Conservation (phyloP, 2,113 vertebrate species). For the Lagopus muta region DNA sequence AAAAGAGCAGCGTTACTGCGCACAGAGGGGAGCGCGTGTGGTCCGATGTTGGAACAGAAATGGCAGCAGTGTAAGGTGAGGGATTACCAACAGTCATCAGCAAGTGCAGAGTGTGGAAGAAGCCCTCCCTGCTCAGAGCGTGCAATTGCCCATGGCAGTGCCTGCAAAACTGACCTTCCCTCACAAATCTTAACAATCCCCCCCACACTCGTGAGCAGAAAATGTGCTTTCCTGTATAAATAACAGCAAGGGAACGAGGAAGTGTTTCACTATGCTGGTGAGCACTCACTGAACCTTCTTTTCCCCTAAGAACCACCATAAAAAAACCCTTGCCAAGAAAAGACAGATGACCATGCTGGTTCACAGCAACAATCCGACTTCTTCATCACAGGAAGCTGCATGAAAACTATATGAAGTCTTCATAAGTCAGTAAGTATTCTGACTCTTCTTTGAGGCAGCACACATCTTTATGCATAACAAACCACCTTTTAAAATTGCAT, state of each 20-base stretch:
- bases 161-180: not conserved
- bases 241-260: not conserved
- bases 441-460: not conserved
- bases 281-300: not conserved
- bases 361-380: not conserved
- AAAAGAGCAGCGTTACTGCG: fast-evolving
- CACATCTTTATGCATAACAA: not conserved
- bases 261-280: not conserved
- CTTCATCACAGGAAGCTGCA: not conserved
- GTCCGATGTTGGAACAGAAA: fast-evolving
- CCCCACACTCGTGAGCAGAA: not conserved
- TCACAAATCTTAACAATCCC: not conserved
- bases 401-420: not conserved
- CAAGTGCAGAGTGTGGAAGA: not conserved
- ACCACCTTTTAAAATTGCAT: not conserved
- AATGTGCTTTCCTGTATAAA: not conserved
- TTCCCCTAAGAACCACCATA: not conserved
- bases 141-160: not conserved
- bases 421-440: not conserved
- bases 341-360: not conserved
- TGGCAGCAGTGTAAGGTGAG: fast-evolving
- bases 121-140: not conserved
- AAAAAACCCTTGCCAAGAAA: not conserved
- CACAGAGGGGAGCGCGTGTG: fast-evolving
- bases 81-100: not conserved